These are phyloP conservation scores for Rhabdophis nuchalis DNA, from an alignment of 2,797 vertebrate species.

Conservation along the genomic window DNA sequence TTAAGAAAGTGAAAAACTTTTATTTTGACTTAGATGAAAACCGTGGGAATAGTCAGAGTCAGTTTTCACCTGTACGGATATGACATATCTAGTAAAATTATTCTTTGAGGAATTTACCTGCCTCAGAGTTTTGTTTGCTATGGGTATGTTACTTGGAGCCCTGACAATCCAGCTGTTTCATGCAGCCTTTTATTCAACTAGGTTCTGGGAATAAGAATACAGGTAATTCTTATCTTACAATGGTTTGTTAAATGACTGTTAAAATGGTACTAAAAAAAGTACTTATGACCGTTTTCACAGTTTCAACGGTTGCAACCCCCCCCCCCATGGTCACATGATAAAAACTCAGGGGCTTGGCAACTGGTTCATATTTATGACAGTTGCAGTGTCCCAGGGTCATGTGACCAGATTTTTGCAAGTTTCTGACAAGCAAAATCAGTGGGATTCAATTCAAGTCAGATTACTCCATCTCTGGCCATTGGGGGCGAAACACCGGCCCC, in stretches of 20 bases:
- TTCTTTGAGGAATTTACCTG: too few species aligned
- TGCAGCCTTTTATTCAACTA: background rate
- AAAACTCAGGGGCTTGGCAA: background rate
- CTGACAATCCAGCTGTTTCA: background rate
- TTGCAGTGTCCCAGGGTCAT: background rate
- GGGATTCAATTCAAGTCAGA: too few species aligned
- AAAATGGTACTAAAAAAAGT: background rate
- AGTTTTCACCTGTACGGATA: too few species aligned
- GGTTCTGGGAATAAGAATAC: background rate
- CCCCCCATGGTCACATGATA: background rate
- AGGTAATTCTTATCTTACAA: background rate
- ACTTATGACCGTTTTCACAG: background rate
- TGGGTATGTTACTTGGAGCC: too few species aligned
- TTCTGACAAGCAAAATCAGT: background rate
- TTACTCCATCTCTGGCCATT: too few species aligned
- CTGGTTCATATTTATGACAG: background rate
- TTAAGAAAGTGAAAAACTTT: too few species aligned
- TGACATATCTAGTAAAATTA: too few species aligned
- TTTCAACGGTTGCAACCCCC: accelerated
- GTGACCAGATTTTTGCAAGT: background rate
- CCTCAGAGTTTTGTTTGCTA: too few species aligned
- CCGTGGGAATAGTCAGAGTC: too few species aligned
- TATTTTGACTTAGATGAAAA: too few species aligned
- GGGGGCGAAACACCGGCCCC: too few species aligned
- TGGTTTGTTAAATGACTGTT: background rate